Evolutionary conservation across 2,888 invertebrate genomes (phyloP).

Genomic region (Cinara cedri): DNA sequence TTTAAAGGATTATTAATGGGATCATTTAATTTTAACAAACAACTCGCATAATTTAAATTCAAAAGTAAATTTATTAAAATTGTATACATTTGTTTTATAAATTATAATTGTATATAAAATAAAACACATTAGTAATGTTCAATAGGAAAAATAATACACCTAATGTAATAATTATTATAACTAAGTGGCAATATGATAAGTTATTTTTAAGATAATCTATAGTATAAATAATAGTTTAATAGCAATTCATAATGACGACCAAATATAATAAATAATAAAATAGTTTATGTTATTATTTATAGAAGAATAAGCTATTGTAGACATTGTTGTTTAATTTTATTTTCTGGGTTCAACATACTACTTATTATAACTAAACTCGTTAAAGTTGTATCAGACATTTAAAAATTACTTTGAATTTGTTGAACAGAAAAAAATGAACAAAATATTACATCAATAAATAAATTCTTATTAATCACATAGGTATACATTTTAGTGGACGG

Average conservation of each 20-base stretch:
- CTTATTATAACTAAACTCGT: too few species aligned
- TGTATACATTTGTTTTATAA: background rate
- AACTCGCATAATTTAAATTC: background rate
- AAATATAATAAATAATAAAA: background rate
- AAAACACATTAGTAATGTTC: background rate
- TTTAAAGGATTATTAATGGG: too few species aligned
- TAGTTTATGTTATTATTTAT: background rate
- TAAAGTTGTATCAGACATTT: too few species aligned
- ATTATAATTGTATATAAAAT: too few species aligned
- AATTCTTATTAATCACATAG: conserved; percentile 23
- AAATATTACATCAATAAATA: background rate
- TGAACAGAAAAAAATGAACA: background rate
- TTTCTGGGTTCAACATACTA: too few species aligned
- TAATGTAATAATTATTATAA: conserved; percentile 1
- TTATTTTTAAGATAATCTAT: background rate
- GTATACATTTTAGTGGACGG: conserved; percentile 33
- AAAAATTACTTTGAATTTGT: too few species aligned
- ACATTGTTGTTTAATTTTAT: too few species aligned
- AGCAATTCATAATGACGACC: background rate
- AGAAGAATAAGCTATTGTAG: background rate
- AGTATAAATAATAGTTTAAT: background rate
- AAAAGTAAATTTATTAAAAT: background rate
- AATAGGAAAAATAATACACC: background rate
- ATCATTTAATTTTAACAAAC: too few species aligned
- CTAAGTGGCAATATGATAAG: background rate